Conservation (phyloP, 1,140 invertebrate species). For the Melipona quadrifasciata region DNA sequence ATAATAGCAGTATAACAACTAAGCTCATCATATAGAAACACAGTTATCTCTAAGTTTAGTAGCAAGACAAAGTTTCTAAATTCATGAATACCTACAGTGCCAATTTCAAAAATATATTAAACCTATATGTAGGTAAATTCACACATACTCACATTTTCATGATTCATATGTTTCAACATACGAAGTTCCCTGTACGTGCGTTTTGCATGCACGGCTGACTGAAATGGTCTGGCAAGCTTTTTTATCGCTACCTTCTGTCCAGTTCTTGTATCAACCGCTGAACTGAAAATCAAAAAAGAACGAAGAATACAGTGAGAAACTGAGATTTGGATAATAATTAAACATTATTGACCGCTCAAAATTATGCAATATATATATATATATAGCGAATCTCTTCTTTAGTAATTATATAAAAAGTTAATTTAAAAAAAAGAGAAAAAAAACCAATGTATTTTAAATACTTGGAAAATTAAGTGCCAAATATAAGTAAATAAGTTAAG, state of each 20-base stretch:
- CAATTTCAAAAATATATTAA: constrained; percentile 33
- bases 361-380: background rate
- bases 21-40: background rate
- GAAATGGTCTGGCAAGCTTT: constrained; percentile 97
- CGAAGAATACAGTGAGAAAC: background rate
- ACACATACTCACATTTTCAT: constrained; percentile 95
- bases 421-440: background rate
- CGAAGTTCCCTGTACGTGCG: constrained; percentile 98
- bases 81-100: constrained; percentile 23
- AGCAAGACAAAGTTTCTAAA: constrained; percentile 32
- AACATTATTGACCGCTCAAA: background rate
- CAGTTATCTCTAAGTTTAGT: constrained; percentile 8
- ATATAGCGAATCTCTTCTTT: background rate
- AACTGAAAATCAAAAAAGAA: constrained; percentile 83
- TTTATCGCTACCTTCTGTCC: constrained; percentile 97
- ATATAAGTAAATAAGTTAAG: background rate
- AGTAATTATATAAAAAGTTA: background rate
- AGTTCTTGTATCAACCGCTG: constrained; percentile 88
- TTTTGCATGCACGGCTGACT: constrained; percentile 99
- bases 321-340: background rate
- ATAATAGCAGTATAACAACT: background rate
- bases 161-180: constrained; percentile 99
- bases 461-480: background rate
- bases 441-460: background rate
- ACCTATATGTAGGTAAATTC: background rate